A percentile compares a stretch with the other conserved stretches of the same genome.
These are phyloP conservation scores for Oceanodroma tethys DNA, from an alignment of 2,113 vertebrate genomes.

Conservation along the genomic window DNA sequence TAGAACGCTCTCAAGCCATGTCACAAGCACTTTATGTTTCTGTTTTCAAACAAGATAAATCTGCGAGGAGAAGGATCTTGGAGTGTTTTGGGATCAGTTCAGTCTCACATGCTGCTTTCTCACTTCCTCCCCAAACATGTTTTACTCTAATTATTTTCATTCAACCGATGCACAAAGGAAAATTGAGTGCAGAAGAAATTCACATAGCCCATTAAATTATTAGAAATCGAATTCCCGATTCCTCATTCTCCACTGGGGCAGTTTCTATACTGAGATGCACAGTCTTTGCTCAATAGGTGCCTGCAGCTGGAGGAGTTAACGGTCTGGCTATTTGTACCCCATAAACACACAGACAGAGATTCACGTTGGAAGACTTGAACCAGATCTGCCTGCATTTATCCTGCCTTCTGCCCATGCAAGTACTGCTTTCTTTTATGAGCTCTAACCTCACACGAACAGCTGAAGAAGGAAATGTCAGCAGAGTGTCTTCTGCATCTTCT, in stretches of 20 bases:
- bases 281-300: background rate
- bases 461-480: background rate
- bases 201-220: background rate
- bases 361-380: background rate
- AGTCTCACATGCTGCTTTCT: background rate
- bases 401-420: background rate
- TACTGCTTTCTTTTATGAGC: background rate
- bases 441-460: background rate
- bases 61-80: accelerated
- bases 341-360: background rate
- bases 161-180: background rate
- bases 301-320: background rate
- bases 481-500: background rate
- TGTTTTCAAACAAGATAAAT: background rate
- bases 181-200: background rate
- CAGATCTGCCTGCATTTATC: background rate
- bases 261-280: background rate
- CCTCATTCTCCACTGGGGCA: background rate
- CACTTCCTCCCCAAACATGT: background rate
- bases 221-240: background rate
- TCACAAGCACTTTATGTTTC: background rate
- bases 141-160: background rate
- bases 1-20: background rate
- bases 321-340: too few species aligned
- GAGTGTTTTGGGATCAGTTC: background rate